Conservation (phyloP, 2,113 vertebrate genomes). For the Etheostoma spectabile region DNA sequence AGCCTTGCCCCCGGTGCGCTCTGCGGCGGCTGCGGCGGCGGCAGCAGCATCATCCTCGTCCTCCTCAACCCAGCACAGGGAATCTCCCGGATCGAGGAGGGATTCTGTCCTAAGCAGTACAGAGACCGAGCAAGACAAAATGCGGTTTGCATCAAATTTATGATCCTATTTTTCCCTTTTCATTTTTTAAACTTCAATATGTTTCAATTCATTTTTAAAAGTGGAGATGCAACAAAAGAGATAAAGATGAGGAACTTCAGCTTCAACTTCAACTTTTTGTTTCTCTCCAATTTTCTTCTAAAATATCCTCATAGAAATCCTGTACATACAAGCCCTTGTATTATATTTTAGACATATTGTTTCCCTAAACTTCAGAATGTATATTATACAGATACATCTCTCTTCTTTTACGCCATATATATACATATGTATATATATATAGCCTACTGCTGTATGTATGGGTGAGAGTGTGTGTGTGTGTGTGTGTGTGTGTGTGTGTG, state of each 20-base stretch:
- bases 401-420: conserved; percentile 66
- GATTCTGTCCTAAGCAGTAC: conserved; percentile 92
- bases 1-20: conserved; percentile 90
- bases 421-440: conserved; percentile 37
- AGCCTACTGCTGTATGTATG: conserved; percentile 56
- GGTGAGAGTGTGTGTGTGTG: conserved; percentile 31
- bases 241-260: conserved; percentile 77
- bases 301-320: conserved; percentile 89
- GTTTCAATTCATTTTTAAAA: conserved; percentile 81
- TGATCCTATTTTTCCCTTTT: conserved; percentile 85
- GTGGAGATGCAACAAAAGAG: conserved; percentile 82
- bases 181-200: conserved; percentile 73
- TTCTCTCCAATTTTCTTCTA: conserved; percentile 78
- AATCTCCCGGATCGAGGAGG: conserved; percentile 87
- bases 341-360: conserved; percentile 93
- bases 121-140: conserved; percentile 96
- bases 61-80: conserved; percentile 86
- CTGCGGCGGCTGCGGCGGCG: conserved; percentile 76
- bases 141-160: conserved; percentile 97
- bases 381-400: conserved; percentile 86
- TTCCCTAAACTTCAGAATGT: conserved; percentile 92
- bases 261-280: too few relatives aligned
- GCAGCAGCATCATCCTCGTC: conserved; percentile 72
- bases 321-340: conserved; percentile 90
- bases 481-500: conserved; percentile 48